phyloP scores from a whole-genome alignment of 2,888 invertebrate genomes.

The Drosophila anomalipes region DNA sequence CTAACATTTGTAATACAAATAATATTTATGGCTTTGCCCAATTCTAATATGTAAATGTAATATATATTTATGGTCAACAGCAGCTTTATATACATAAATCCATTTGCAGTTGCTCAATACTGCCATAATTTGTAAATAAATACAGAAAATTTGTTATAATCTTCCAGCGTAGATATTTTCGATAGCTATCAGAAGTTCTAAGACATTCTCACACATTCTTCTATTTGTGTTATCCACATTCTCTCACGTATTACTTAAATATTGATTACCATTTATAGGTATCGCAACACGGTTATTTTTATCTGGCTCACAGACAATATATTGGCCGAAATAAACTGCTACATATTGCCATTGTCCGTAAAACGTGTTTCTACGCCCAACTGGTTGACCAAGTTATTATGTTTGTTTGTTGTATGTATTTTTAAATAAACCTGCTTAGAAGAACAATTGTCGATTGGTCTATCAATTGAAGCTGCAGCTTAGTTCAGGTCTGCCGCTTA shows the following conservation, averaged over 20 bases:
- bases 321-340: conserved; percentile 27
- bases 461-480: conserved; percentile 62
- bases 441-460: conserved; percentile 68
- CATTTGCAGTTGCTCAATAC: conserved; percentile 2
- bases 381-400: conserved; percentile 42
- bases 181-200: not conserved
- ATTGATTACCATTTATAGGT: conserved; percentile 13
- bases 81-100: conserved; percentile 11
- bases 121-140: conserved; percentile 3
- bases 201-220: conserved; percentile 1
- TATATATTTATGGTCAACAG: conserved; percentile 21
- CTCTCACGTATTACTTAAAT: conserved; percentile 13
- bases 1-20: conserved; percentile 54
- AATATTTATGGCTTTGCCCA: conserved; percentile 38
- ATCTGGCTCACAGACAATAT: conserved; percentile 51
- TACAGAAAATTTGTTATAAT: not conserved
- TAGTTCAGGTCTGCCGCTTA: conserved; percentile 54
- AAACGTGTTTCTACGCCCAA: conserved; percentile 73
- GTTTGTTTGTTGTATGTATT: conserved; percentile 11
- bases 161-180: not conserved
- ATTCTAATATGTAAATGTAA: conserved; percentile 60
- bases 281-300: conserved; percentile 15
- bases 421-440: conserved; percentile 30
- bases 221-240: not conserved
- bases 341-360: conserved; percentile 59